phyloP scores from a whole-genome alignment of 2,113 vertebrate genomes.

The Gracilinanus agilis region DNA sequence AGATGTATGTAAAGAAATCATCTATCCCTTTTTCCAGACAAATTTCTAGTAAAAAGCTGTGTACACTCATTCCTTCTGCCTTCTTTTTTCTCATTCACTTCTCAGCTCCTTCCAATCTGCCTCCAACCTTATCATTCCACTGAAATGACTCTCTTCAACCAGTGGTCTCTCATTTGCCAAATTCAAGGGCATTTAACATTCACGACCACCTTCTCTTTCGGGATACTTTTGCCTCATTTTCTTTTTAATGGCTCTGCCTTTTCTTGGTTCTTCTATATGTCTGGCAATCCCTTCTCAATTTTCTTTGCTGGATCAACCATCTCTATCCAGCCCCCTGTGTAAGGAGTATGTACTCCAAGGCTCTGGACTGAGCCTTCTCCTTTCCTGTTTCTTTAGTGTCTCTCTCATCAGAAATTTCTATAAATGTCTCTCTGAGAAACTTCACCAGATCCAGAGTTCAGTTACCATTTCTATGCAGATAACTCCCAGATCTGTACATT shows the following conservation, averaged over 20 bases:
- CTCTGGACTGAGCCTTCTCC: not conserved
- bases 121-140: too few species aligned
- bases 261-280: not conserved
- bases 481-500: not conserved
- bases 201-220: not conserved
- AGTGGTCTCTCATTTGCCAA: too few species aligned
- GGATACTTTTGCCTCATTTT: not conserved
- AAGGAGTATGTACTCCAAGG: not conserved
- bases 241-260: not conserved
- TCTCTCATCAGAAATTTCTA: too few species aligned
- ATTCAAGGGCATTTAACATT: not conserved
- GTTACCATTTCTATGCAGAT: too few species aligned
- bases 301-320: not conserved
- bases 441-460: not conserved
- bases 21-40: too few species aligned
- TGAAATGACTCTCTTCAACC: too few species aligned
- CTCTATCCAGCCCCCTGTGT: not conserved
- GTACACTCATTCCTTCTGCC: too few species aligned
- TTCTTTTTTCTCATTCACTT: too few species aligned
- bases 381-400: not conserved
- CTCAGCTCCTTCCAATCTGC: too few species aligned
- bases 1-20: too few species aligned
- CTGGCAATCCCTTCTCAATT: not conserved
- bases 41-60: too few species aligned
- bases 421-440: not conserved